Evolutionary conservation across 2,888 invertebrate species (phyloP).

Genomic region (Thereva unica): DNA sequence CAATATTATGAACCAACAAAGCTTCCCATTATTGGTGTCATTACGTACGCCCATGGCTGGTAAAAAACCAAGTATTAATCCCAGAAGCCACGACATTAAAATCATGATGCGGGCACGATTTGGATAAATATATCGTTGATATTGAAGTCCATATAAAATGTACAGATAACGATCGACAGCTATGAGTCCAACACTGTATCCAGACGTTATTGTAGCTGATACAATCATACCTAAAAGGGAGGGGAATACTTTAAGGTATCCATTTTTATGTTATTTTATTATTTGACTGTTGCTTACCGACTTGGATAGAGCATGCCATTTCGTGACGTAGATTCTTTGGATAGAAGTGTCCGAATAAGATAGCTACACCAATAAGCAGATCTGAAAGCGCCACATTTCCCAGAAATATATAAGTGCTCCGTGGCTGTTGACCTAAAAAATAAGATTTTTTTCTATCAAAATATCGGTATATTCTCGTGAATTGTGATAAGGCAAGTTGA

Average conservation of each 20-base stretch:
- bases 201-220: slow-evolving; percentile 67
- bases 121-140: slow-evolving; percentile 66
- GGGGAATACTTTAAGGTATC: slow-evolving; percentile 5
- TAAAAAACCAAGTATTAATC: slow-evolving; percentile 64
- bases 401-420: slow-evolving; percentile 67
- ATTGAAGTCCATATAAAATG: slow-evolving; percentile 67
- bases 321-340: slow-evolving; percentile 55
- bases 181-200: slow-evolving; percentile 67
- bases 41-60: slow-evolving; percentile 66
- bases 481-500: too few relatives aligned
- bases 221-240: slow-evolving; percentile 63
- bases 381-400: slow-evolving; percentile 70
- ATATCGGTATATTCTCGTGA: not conserved
- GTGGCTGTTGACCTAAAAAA: slow-evolving; percentile 63
- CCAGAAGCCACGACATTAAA: slow-evolving; percentile 63
- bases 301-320: slow-evolving; percentile 55
- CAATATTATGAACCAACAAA: slow-evolving; percentile 65
- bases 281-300: slow-evolving; percentile 51
- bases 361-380: slow-evolving; percentile 65
- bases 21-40: slow-evolving; percentile 59
- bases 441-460: not conserved
- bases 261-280: not conserved
- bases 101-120: slow-evolving; percentile 64
- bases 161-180: slow-evolving; percentile 68
- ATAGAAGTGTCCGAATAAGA: slow-evolving; percentile 61